These are phyloP conservation scores for Sphaerophoria rueppellii DNA, from an alignment of 2,888 invertebrate genomes.

Conservation along the genomic window DNA sequence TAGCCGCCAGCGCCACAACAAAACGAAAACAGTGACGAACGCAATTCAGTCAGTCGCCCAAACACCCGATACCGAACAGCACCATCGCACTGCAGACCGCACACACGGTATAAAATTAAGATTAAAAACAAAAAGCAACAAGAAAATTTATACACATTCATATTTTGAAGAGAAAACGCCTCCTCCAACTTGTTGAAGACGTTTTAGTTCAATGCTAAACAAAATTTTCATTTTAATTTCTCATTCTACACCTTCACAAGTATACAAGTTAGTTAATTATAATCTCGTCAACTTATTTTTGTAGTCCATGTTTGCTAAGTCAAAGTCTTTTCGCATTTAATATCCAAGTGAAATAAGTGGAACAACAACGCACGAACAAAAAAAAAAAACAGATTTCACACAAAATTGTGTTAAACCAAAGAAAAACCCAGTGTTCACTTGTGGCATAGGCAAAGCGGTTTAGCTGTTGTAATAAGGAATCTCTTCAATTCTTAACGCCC, in stretches of 20 bases:
- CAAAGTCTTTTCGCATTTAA: constrained; percentile 19
- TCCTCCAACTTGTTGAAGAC: constrained; percentile 70
- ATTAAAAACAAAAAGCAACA: not conserved
- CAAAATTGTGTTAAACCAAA: constrained; percentile 47
- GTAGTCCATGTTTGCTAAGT: constrained; percentile 53
- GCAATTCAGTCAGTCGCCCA: constrained; percentile 39
- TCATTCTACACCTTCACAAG: not conserved
- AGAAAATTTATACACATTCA: not conserved
- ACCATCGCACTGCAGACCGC: constrained; percentile 20
- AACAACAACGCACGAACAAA: constrained; percentile 31
- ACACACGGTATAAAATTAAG: too few relatives aligned
- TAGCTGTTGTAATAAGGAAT: constrained; percentile 45
- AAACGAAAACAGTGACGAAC: constrained; percentile 61
- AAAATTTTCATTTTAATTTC: constrained; percentile 19
- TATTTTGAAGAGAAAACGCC: constrained; percentile 61
- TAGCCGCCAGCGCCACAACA: constrained; percentile 37
- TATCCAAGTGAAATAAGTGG: constrained; percentile 47
- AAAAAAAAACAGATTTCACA: constrained; percentile 15
- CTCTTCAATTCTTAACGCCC: constrained; percentile 57
- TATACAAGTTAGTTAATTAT: constrained; percentile 34
- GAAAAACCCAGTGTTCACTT: constrained; percentile 13
- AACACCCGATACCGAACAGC: constrained; percentile 33
- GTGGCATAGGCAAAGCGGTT: constrained; percentile 34
- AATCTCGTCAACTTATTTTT: constrained; percentile 58
- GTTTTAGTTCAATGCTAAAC: constrained; percentile 39